A percentile compares a stretch with the other conserved stretches of the same genome.
Conservation (phyloP, 1,140 invertebrate genomes). For the Drosophila simulans region DNA sequence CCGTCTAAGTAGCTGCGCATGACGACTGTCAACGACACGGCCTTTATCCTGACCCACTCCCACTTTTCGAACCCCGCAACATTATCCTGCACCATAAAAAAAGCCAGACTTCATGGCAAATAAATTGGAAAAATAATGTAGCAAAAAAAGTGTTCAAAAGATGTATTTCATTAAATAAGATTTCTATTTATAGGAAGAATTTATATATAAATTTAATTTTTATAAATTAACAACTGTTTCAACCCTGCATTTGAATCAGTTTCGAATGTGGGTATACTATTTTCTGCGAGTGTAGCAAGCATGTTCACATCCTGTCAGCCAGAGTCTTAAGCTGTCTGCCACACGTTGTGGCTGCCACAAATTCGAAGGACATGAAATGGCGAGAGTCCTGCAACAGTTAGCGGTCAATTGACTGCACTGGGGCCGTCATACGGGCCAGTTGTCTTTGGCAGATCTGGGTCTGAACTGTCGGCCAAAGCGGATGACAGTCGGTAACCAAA, state of each 20-base stretch:
- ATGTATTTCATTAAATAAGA: too few species aligned
- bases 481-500: slow-evolving; percentile 6
- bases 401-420: slow-evolving; percentile 55
- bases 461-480: slow-evolving; percentile 11
- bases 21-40: slow-evolving; percentile 75
- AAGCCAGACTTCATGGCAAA: neutral
- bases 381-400: slow-evolving; percentile 48
- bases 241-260: too few species aligned
- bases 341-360: slow-evolving; percentile 44
- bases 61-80: neutral
- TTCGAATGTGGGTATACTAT: neutral
- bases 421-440: slow-evolving; percentile 27
- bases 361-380: slow-evolving; percentile 5
- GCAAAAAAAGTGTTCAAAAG: too few species aligned
- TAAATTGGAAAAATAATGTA: too few species aligned
- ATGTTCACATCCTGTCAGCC: slow-evolving; percentile 22
- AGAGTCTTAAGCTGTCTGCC: slow-evolving; percentile 50
- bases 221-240: too few species aligned
- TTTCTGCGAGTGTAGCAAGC: slow-evolving; percentile 5
- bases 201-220: too few species aligned
- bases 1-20: slow-evolving; percentile 77
- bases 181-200: too few species aligned
- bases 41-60: slow-evolving; percentile 26
- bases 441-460: slow-evolving; percentile 45
- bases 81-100: slow-evolving; percentile 23